A percentile compares a stretch with the other conserved stretches of the same genome.
Evolutionary conservation across 2,113 vertebrate genomes (phyloP).

Genomic region (Ondatra zibethicus): DNA sequence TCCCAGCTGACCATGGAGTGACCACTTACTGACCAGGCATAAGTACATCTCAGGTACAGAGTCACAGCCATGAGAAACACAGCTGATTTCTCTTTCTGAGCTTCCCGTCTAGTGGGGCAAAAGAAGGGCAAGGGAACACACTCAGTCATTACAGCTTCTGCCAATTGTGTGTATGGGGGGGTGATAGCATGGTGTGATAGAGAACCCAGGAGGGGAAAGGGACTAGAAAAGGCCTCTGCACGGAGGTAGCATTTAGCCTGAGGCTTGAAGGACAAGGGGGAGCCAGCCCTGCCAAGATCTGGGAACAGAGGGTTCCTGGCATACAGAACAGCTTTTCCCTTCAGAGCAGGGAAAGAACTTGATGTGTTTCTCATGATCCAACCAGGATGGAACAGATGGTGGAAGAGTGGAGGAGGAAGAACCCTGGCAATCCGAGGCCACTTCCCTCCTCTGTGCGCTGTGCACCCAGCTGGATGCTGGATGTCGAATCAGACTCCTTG

Average conservation of each 20-base stretch:
- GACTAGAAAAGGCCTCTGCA: not conserved
- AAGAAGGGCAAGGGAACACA: slow-evolving; percentile 17
- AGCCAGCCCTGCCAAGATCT: slow-evolving; percentile 16
- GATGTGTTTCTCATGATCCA: slow-evolving; percentile 31
- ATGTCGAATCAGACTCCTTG: not conserved
- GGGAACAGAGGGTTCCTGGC: slow-evolving; percentile 44
- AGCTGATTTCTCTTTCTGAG: not conserved
- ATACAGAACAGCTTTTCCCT: slow-evolving; percentile 32
- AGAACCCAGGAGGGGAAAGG: not conserved
- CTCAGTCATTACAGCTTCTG: not conserved
- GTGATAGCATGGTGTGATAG: not conserved
- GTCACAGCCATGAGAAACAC: not conserved
- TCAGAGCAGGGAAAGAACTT: not conserved
- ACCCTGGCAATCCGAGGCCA: not conserved
- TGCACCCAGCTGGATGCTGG: not conserved
- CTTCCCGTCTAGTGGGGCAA: not conserved
- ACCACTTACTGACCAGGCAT: rapidly evolving
- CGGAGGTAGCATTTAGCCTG: not conserved
- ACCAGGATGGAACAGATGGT: not conserved
- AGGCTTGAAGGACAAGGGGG: not conserved
- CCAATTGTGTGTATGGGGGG: not conserved
- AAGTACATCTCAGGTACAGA: not conserved
- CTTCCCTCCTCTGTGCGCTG: not conserved
- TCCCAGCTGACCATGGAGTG: not conserved
- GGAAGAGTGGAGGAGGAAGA: not conserved